Percentiles rank a stretch among this genome's conserved stretches.
Conservation (phyloP, 2,888 invertebrate genomes). For the Drosophila acutilabella region DNA sequence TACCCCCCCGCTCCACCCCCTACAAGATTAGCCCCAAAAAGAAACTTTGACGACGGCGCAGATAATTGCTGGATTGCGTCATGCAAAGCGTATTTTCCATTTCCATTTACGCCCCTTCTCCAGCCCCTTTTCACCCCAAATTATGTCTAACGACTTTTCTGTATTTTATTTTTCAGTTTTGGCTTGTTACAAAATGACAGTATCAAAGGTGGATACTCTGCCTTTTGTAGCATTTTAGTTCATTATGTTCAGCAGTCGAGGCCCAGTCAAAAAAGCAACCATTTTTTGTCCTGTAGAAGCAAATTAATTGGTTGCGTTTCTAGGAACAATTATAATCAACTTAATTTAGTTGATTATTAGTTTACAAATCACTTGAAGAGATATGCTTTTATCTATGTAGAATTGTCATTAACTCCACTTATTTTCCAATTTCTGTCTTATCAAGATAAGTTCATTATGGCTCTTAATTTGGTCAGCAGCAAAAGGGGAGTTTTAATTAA, state of each 20-base stretch:
- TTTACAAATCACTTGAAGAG: conserved; percentile 5
- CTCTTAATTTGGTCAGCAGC: neutral
- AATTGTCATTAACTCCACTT: neutral
- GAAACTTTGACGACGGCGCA: conserved; percentile 68
- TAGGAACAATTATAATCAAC: conserved; percentile 9
- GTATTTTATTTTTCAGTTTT: too few species aligned
- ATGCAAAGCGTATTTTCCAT: conserved; percentile 58
- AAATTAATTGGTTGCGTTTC: conserved; percentile 25
- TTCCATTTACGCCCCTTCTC: neutral
- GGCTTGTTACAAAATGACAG: neutral
- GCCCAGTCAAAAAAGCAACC: neutral
- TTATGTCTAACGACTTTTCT: conserved; percentile 22
- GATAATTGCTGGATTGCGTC: conserved; percentile 78
- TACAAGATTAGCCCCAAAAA: conserved; percentile 47
- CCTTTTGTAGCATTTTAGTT: neutral
- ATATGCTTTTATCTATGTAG: neutral
- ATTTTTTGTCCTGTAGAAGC: conserved; percentile 15
- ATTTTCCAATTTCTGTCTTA: neutral
- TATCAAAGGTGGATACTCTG: conserved; percentile 15
- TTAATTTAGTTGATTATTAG: conserved; percentile 13
- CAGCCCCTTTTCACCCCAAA: neutral
- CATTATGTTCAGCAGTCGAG: neutral
- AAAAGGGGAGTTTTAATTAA: too few species aligned
- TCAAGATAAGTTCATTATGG: neutral
- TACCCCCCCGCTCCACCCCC: neutral